Evolutionary conservation across 1,140 invertebrate genomes (phyloP).

Genomic region (Lepidurus packardi): DNA sequence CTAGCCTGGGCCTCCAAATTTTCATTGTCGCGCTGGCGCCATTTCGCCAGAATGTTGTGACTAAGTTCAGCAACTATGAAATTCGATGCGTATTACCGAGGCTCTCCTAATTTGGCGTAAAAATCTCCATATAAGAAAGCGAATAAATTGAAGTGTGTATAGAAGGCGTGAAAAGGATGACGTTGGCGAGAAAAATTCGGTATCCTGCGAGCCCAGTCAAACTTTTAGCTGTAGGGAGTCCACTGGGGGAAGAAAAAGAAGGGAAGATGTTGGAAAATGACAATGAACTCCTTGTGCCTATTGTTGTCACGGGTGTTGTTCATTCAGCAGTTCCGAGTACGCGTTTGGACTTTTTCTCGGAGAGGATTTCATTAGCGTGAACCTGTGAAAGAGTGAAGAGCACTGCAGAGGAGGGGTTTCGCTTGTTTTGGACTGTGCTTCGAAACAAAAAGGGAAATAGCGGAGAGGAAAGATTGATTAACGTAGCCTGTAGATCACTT

Average conservation of each 20-base stretch:
- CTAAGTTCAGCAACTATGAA: neutral
- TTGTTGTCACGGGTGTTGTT: neutral
- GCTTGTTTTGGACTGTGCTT: neutral
- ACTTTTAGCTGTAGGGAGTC: neutral
- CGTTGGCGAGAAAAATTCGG: neutral
- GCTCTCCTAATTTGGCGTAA: neutral
- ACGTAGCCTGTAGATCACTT: neutral
- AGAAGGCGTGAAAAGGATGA: neutral
- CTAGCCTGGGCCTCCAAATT: neutral
- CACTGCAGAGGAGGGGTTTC: neutral
- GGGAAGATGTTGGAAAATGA: neutral
- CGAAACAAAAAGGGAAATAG: neutral
- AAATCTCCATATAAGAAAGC: neutral
- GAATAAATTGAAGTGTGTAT: neutral
- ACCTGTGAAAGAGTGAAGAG: neutral
- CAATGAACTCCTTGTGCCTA: neutral
- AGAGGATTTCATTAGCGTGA: slow-evolving; percentile 15
- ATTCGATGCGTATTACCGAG: neutral
- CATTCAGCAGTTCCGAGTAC: slow-evolving; percentile 8
- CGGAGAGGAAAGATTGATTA: neutral
- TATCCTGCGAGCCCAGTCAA: neutral
- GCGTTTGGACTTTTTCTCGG: neutral
- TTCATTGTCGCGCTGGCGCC: slow-evolving; percentile 9
- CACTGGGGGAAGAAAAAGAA: neutral
- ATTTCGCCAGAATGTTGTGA: neutral